Conservation (phyloP, 2,113 vertebrate species). For the cat (Felis catus) region F.catus_Fca126_mat1.0 CM031414.1:86722001-86722500, state of each 20-base stretch:
- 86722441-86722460: neutral
- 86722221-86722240: neutral
- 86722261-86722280: neutral
- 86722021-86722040: neutral
- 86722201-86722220: neutral
- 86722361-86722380: neutral
- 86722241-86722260: neutral
- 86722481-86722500: neutral
- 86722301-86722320: neutral
- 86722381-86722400: neutral
- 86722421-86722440: neutral
- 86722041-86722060: neutral
- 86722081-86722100: neutral
- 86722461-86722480: neutral
- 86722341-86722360: neutral
- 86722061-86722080: neutral
- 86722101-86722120: neutral
- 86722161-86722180: neutral
- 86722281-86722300: neutral
- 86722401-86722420: neutral
- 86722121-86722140: neutral
- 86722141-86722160: neutral
- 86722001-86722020: neutral
- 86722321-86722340: neutral
- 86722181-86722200: neutral